A percentile compares a stretch with the other conserved stretches of the same genome.
Evolutionary conservation across 2,888 invertebrate species (phyloP).

Genomic region (Spisula subtruncata): DNA sequence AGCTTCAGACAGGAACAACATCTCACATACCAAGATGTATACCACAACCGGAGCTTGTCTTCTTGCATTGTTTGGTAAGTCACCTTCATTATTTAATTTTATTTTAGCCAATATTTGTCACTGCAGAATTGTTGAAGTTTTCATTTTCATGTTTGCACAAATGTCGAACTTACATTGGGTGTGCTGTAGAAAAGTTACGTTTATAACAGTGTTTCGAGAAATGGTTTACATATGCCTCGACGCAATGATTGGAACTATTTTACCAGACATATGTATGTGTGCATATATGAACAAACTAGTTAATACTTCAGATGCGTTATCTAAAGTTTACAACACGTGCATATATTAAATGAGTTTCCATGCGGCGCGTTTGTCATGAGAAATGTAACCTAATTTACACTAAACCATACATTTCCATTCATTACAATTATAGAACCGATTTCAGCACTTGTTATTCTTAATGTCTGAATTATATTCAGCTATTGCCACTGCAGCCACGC

Average conservation of each 20-base stretch:
- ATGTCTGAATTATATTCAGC: neutral
- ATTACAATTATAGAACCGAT: neutral
- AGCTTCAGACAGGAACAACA: neutral
- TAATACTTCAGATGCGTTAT: too few species aligned
- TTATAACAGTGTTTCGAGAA: neutral
- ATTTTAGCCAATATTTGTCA: neutral
- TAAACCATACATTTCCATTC: too few species aligned
- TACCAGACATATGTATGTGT: neutral
- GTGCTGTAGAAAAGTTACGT: neutral
- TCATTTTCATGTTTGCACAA: neutral
- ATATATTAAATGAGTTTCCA: too few species aligned
- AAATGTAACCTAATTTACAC: too few species aligned
- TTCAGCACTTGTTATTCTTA: neutral
- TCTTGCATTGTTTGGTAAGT: neutral
- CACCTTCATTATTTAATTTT: neutral
- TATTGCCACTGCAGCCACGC: neutral
- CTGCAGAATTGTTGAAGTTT: neutral
- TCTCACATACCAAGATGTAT: neutral
- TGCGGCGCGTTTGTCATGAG: too few species aligned
- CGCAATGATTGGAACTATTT: too few species aligned
- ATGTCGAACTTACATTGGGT: too few species aligned
- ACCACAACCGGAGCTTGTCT: neutral
- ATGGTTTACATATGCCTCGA: too few species aligned
- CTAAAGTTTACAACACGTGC: too few species aligned
- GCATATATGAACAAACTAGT: too few species aligned